These are phyloP conservation scores for Hypomesus transpacificus DNA, from an alignment of 2,113 vertebrate species.

Conservation along the genomic window DNA sequence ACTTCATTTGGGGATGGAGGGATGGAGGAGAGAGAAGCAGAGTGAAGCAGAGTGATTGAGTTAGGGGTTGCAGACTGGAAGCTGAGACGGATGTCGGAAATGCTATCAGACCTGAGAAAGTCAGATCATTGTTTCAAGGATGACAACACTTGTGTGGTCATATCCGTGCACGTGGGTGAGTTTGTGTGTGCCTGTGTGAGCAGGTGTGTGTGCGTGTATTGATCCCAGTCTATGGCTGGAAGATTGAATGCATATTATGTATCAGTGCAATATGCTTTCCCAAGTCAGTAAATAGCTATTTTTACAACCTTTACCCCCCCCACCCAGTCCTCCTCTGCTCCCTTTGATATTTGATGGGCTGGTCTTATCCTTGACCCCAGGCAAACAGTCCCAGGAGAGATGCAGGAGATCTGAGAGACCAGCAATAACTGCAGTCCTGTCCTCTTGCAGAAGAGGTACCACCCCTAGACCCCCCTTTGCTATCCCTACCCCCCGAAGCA, in stretches of 20 bases:
- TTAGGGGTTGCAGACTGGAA: constrained; percentile 3
- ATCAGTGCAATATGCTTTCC: neutral
- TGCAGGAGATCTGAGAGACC: constrained; percentile 8
- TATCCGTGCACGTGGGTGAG: neutral
- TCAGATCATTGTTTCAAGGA: neutral
- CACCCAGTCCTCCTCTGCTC: neutral
- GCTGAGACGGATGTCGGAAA: constrained; percentile 3
- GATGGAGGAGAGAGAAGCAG: constrained; percentile 8
- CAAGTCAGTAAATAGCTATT: neutral
- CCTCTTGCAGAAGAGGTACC: constrained; percentile 16
- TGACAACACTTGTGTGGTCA: neutral
- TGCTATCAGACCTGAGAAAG: neutral
- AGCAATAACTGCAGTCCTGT: constrained; percentile 19
- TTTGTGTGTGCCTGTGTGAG: neutral
- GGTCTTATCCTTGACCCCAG: constrained; percentile 31
- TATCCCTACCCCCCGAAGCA: neutral
- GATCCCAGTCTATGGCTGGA: neutral
- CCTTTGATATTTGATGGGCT: constrained; percentile 28
- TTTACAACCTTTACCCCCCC: too few relatives aligned
- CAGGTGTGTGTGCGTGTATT: neutral
- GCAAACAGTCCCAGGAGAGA: constrained; percentile 14
- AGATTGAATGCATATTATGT: too few relatives aligned
- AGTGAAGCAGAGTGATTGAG: constrained; percentile 10
- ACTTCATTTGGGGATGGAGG: constrained; percentile 6
- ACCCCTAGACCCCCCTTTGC: neutral